These are phyloP conservation scores for Sebastiscus tertius DNA, from an alignment of 2,797 vertebrate genomes.

Conservation along the genomic window DNA sequence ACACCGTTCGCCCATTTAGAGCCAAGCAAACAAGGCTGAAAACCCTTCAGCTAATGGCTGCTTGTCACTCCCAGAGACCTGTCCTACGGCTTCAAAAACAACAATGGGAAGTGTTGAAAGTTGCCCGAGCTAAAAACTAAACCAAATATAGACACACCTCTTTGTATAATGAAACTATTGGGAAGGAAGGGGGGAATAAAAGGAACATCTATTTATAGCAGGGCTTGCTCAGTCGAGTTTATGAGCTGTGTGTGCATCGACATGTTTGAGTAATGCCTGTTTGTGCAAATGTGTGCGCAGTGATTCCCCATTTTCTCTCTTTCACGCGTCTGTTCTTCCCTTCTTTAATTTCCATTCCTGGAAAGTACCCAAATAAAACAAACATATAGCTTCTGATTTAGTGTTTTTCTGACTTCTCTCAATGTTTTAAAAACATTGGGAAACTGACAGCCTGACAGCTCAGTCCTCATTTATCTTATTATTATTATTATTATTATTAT, in stretches of 20 bases:
- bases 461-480: neutral
- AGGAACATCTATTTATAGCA: slow-evolving; percentile 71
- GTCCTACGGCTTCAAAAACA: slow-evolving; percentile 42
- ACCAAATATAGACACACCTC: slow-evolving; percentile 70
- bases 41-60: slow-evolving; percentile 21
- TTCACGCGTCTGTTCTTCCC: neutral
- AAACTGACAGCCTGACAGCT: neutral
- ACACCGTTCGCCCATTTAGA: slow-evolving; percentile 13
- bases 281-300: slow-evolving; percentile 44
- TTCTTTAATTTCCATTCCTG: slow-evolving; percentile 1
- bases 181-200: slow-evolving; percentile 21
- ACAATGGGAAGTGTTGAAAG: slow-evolving; percentile 74
- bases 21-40: slow-evolving; percentile 31
- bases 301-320: slow-evolving; percentile 23
- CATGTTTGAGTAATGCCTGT: slow-evolving; percentile 55
- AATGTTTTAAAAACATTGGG: neutral
- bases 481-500: neutral
- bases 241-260: slow-evolving; percentile 46
- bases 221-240: slow-evolving; percentile 70
- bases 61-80: slow-evolving; percentile 37
- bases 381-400: slow-evolving; percentile 4
- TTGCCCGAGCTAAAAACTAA: slow-evolving; percentile 41
- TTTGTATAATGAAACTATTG: slow-evolving; percentile 34
- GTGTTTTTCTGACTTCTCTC: neutral
- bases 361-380: slow-evolving; percentile 17